phyloP scores from a whole-genome alignment of 2,888 invertebrate species.

The Aleiodes leptofemur region DNA sequence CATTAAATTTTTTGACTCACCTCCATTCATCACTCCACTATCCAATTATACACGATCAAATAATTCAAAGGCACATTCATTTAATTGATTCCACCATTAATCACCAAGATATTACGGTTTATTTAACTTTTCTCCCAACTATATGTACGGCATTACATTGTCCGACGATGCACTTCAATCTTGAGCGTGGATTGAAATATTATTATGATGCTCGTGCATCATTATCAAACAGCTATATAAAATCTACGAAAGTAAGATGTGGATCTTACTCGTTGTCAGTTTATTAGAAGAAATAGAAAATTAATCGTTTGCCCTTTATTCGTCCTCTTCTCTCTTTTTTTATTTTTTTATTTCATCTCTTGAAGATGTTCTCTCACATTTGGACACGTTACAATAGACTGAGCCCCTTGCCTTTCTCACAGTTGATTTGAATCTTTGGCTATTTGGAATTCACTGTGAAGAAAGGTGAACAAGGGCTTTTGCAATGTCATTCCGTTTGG shows the following conservation, averaged over 20 bases:
- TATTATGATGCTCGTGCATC: slow-evolving; percentile 66
- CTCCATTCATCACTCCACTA: neutral
- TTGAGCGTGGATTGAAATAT: slow-evolving; percentile 66
- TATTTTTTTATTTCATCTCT: slow-evolving; percentile 37
- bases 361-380: slow-evolving; percentile 42
- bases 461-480: slow-evolving; percentile 54
- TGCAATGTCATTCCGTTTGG: slow-evolving; percentile 63
- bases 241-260: slow-evolving; percentile 51
- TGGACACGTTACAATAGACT: slow-evolving; percentile 40
- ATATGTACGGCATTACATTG: neutral
- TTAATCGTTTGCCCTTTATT: slow-evolving; percentile 57
- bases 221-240: slow-evolving; percentile 48
- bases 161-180: slow-evolving; percentile 30
- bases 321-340: slow-evolving; percentile 39
- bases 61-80: slow-evolving; percentile 45
- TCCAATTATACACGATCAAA: neutral
- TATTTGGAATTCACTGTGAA: slow-evolving; percentile 45
- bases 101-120: slow-evolving; percentile 53
- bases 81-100: slow-evolving; percentile 64
- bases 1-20: no score
- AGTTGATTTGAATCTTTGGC: slow-evolving; percentile 39
- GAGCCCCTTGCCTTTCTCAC: slow-evolving; percentile 23
- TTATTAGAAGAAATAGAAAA: slow-evolving; percentile 65
- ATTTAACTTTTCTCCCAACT: slow-evolving; percentile 30
- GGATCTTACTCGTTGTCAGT: slow-evolving; percentile 45